Evolutionary conservation across 1,140 invertebrate species (phyloP).

Genomic region (Bacillus rossius): DNA sequence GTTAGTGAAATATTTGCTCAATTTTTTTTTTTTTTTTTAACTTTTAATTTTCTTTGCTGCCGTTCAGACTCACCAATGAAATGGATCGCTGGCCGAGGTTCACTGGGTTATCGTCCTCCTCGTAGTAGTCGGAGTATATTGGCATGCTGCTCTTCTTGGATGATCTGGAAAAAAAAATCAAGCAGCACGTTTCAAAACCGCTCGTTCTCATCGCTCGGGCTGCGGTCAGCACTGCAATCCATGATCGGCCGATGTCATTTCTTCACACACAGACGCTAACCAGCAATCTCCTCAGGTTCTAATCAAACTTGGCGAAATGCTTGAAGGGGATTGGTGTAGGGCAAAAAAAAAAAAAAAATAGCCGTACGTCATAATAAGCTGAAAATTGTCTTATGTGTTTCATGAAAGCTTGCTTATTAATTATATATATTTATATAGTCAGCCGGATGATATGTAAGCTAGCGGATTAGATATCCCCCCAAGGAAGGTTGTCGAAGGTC

Average conservation of each 20-base stretch:
- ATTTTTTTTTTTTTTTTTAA: too few relatives aligned
- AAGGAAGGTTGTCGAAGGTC: too few relatives aligned
- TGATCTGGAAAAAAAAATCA: conserved; percentile 15
- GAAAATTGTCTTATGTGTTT: too few relatives aligned
- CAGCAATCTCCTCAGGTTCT: not conserved
- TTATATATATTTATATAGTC: too few relatives aligned
- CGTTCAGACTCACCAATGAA: conserved; percentile 26
- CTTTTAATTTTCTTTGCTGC: too few relatives aligned
- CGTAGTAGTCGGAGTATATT: conserved; percentile 27
- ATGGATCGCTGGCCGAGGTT: conserved; percentile 25
- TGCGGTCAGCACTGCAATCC: not conserved
- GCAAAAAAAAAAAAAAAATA: not conserved
- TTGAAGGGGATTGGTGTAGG: not conserved
- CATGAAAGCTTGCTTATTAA: too few relatives aligned
- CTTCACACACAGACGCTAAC: not conserved
- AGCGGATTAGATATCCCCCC: too few relatives aligned
- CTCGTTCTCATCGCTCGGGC: not conserved
- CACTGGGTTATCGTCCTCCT: conserved; percentile 19
- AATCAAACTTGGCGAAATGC: not conserved
- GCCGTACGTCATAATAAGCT: too few relatives aligned
- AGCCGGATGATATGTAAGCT: too few relatives aligned
- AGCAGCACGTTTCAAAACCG: not conserved
- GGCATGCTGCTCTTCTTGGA: conserved; percentile 23
- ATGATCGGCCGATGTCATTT: not conserved
- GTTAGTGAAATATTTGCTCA: too few relatives aligned